Evolutionary conservation across 2,888 invertebrate species (phyloP).

Genomic region (Drosophila fungiperda): DNA sequence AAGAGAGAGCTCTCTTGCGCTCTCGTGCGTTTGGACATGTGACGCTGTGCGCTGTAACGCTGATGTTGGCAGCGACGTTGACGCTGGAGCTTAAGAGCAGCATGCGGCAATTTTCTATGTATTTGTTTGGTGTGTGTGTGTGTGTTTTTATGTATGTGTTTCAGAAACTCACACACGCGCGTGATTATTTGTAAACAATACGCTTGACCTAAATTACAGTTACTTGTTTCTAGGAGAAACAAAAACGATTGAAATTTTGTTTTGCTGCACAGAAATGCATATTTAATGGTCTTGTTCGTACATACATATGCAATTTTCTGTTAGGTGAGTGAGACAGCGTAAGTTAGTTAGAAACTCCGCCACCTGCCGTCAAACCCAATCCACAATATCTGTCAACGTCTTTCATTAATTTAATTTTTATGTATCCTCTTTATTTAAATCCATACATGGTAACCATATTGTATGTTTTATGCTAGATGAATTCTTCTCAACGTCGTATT

Average conservation of each 20-base stretch:
- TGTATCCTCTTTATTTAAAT: not conserved
- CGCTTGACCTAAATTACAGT: slow-evolving; percentile 84
- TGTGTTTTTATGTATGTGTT: slow-evolving; percentile 13
- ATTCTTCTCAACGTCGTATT: not conserved
- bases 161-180: slow-evolving; percentile 48
- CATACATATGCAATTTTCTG: slow-evolving; percentile 4
- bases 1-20: slow-evolving; percentile 5
- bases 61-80: slow-evolving; percentile 21
- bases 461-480: not conserved
- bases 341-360: slow-evolving; percentile 24
- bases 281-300: slow-evolving; percentile 43
- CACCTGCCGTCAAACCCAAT: slow-evolving; percentile 50
- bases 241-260: slow-evolving; percentile 58
- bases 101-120: slow-evolving; percentile 32
- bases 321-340: slow-evolving; percentile 1
- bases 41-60: slow-evolving; percentile 26
- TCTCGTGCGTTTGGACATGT: slow-evolving; percentile 34
- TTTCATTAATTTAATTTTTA: not conserved
- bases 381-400: not conserved
- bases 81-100: slow-evolving; percentile 46
- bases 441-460: not conserved
- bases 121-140: slow-evolving; percentile 26
- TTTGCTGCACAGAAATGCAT: slow-evolving; percentile 63
- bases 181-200: slow-evolving; percentile 85
- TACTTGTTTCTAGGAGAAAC: slow-evolving; percentile 75